phyloP scores from a whole-genome alignment of 2,888 invertebrate genomes.

The Pollenia griseotomentosa region DNA sequence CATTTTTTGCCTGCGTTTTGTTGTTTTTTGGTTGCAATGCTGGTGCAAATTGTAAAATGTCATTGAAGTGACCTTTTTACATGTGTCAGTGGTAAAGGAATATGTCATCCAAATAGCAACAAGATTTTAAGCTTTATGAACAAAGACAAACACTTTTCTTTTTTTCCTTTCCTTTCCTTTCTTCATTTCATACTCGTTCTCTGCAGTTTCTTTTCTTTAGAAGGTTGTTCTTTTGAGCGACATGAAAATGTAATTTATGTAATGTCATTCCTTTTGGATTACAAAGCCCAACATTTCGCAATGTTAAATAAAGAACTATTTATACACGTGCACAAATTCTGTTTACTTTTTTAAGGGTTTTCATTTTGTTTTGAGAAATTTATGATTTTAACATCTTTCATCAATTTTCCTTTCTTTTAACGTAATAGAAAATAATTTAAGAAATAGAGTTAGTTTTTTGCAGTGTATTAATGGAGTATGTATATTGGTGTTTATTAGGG shows the following conservation, averaged over 20 bases:
- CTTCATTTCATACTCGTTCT: too few relatives aligned
- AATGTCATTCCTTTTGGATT: conserved; percentile 66
- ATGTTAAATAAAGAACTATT: conserved; percentile 30
- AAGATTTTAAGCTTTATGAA: conserved; percentile 44
- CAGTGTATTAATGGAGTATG: conserved; percentile 26
- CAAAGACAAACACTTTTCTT: conserved; percentile 37
- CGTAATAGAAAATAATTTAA: neutral
- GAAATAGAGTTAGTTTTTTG: neutral
- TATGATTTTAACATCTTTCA: too few relatives aligned
- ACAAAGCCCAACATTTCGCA: conserved; percentile 70
- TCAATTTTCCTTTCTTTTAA: too few relatives aligned
- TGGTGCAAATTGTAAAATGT: conserved; percentile 28
- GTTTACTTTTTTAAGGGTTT: neutral
- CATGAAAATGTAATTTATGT: conserved; percentile 75
- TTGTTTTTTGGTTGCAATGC: conserved; percentile 6
- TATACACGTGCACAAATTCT: conserved; percentile 39
- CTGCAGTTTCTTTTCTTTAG: conserved; percentile 25
- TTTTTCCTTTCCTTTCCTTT: neutral
- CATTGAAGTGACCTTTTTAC: conserved; percentile 51
- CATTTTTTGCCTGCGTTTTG: conserved; percentile 6
- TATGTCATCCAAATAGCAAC: conserved; percentile 46
- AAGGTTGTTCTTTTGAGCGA: conserved; percentile 64
- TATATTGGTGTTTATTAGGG: neutral
- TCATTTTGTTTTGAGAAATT: neutral
- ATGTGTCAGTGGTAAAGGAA: conserved; percentile 53